Base-by-base conservation (phyloP, 2,113 vertebrate species). In the Epinephelus moara region DNA sequence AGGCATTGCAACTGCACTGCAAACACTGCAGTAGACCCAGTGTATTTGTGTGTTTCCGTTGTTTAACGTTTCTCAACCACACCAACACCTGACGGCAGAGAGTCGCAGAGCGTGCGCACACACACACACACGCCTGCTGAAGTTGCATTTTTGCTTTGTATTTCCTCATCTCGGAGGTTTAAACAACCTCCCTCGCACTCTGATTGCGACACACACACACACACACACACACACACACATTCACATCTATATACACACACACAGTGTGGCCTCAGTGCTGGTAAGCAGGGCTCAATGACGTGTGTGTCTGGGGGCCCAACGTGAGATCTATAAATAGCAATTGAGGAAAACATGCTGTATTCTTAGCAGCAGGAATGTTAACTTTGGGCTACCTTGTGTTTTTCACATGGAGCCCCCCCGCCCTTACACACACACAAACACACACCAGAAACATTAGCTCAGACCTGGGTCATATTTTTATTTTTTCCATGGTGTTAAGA, bases 51-150 rank as follows among this genome's bases (percentile, higher is more conserved):
- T 78, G 83, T 86, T 76, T 90, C 85, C 72, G 84, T 70, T 89
- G 85, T 75, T 86, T 83, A 93, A 92, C 91, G 91, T 87, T 87
- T 82, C 72, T 78, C 70, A 85, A 92, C 91, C 91, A 78, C 90
- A 91, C 49, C 47, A 90, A 89, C 92, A 93, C 92, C 92, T 92
- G 91, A 88, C 70, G 77, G 78, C 63, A 82, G 61, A 70, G 56
- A 66, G 67, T 42, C 27, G 77, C 84, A 78, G 69, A 72, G 70
- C 47, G 11, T 14, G 15, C 71, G 56, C 71, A 42, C 73, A 80
- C 66, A 30, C 25, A 52, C 66, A 70, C 30, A 55, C 49, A 17
- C 68, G 0, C 50, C 12, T 37, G 90, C 89, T 94, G 88, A 93
- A 89, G 84, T 64, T 91, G 87, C 88, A 88, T n/a, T 85, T 86